Base-by-base conservation (phyloP, 1,140 invertebrate species). In the Diorhabda carinulata region DNA sequence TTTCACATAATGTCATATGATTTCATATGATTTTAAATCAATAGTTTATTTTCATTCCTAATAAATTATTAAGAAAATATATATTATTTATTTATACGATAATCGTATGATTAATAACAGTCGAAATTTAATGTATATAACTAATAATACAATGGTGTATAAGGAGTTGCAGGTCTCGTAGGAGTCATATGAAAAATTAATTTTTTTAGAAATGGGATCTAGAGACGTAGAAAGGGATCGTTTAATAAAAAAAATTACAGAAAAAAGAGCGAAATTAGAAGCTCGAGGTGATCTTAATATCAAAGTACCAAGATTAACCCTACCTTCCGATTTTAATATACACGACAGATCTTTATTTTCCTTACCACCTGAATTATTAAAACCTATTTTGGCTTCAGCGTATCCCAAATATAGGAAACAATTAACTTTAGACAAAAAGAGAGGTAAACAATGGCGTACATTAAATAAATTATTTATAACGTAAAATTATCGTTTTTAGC, bases 291-390 rank as follows among this genome's bases (percentile, higher is more conserved):
- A 79, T 72, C 47, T 79, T 9, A 76, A 78, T 64, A 72, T 79
- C 0, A 84, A 84, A 79, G 76, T 85, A 66, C 82, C 84, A 57
- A 82, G 80, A 75, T 78, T 83, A 47, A 76, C 80, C 67, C 78
- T 84, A 74, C 84, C 84, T 4, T 81, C 83, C 9, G 83, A 85
- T 76, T 85, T 84, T 72, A 83, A 84, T 77, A 81, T 84, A 47
- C 75, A 81, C 68, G 82, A 82, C 45, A 80, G 82, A 59, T 83
- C 84, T 3, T 70, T 86, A 64, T 86, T 84, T 79, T 83, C 82
- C 6, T 70, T 86, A 57, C 84, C 85, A 2, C 82, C 84, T 71
- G 83, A 86, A 77, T 76, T 86, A 60, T 71, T 85, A 8, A 82
- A 82, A 74, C 78, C 79, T 2, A 78, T 78, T 56, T 71, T 77